Base-by-base conservation (phyloP, 1,140 invertebrate genomes). In the Odontomachus brunneus region DNA sequence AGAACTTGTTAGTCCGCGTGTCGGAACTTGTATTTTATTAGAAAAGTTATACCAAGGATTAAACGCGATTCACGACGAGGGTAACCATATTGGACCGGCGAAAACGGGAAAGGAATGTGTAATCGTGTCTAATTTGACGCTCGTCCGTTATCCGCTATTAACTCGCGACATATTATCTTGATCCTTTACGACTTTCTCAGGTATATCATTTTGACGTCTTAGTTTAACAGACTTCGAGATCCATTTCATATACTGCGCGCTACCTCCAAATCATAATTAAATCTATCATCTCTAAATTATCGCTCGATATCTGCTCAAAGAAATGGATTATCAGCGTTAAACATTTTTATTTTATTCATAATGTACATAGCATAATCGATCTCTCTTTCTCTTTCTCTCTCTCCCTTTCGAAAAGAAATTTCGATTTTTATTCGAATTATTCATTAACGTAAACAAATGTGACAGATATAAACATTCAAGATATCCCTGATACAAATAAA, bases 21-120 rank as follows among this genome's bases (percentile, higher is more conserved):
- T 72, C 76, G 76, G 76, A 69, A 81, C 67, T 84, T 67, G 29
- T 74, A 65, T 86, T 78, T 85, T 75, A 85, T 86, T 65, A 82
- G 83, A 82, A 85, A 82, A 86, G 75, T 86, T 86, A 75, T 69
- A n/a, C 59, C 51, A 51, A 57, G 69, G 53, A 33, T 76, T 55
- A 76, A 65, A 57, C 44, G 76, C 74, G 29, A 76, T 76, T 76
- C 74, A 76, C 48, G 74, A 76, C 48, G 60, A 53, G 48, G 74
- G 60, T 76, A 76, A 76, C 74, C 74, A 76, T 76, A 76, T 76
- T 76, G 60, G 60, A 26, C 29, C 62, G 74, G 74, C 62, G 74
- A 76, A 76, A 66, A 76, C 62, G 62, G 74, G 67, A 72, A 81
- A 81, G 67, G 76, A 72, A 81, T 82, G 82, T 69, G 84, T 63